Evolutionary conservation across 92 coral and sea anemone species (phyloP).

Genomic region (Bergia puertoricense): DNA sequence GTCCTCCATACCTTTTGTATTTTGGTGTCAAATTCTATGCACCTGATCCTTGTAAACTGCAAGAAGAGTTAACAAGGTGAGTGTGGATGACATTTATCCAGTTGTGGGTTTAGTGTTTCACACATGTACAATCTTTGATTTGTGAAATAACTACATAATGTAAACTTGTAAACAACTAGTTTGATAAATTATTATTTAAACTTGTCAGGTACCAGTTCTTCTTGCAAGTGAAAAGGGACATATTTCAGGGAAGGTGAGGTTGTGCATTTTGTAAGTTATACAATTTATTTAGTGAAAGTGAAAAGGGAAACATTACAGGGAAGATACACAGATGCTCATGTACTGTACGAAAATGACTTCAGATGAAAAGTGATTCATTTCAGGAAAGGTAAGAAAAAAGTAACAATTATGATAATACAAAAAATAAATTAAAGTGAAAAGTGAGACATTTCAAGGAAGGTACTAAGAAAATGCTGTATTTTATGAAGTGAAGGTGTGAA

Average conservation of each 20-base stretch:
- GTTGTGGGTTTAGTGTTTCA: background rate
- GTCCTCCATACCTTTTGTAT: slow-evolving; percentile 86
- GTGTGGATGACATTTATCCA: background rate
- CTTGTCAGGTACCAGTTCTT: slow-evolving; percentile 77
- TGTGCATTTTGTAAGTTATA: no score
- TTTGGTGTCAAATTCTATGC: slow-evolving; percentile 96
- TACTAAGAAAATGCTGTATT: no score
- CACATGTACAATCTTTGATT: background rate
- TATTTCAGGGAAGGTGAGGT: slow-evolving; percentile 90
- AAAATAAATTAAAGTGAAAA: no score
- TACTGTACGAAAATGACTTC: no score
- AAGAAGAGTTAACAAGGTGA: slow-evolving; percentile 93
- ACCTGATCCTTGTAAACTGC: slow-evolving; percentile 91
- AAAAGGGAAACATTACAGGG: no score
- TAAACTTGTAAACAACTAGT: background rate
- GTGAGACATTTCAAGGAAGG: no score
- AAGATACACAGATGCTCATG: no score
- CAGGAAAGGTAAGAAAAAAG: no score
- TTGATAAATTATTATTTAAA: background rate
- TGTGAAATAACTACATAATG: background rate
- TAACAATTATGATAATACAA: no score
- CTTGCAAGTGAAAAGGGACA: slow-evolving; percentile 91
- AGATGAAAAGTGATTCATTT: no score
- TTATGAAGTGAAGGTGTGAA: no score
- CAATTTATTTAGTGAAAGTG: no score